A percentile compares a stretch with the other conserved stretches of the same genome.
phyloP scores from a whole-genome alignment of 2,888 invertebrate species.

The Apomyelois bistriatella region DNA sequence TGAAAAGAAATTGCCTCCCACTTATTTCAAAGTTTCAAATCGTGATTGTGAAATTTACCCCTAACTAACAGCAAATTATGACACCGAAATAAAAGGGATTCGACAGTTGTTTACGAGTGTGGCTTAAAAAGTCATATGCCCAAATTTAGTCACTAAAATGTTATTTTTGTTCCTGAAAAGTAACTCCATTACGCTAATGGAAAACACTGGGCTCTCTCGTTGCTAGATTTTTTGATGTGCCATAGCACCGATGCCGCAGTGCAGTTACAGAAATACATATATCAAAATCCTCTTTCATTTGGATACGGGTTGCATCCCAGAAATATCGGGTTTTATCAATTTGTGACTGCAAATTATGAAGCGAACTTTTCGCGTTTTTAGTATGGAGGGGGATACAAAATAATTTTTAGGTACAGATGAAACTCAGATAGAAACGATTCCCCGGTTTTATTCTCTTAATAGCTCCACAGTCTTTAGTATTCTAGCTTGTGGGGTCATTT shows the following conservation, averaged over 20 bases:
- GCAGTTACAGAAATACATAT: slow-evolving; percentile 70
- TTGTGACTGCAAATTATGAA: slow-evolving; percentile 54
- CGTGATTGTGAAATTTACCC: too few relatives aligned
- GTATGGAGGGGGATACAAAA: slow-evolving; percentile 22
- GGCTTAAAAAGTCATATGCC: slow-evolving; percentile 24
- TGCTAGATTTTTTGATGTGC: slow-evolving; percentile 50
- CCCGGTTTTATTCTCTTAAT: too few relatives aligned
- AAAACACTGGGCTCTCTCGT: slow-evolving; percentile 65
- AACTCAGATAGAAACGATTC: too few relatives aligned
- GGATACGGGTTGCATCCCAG: slow-evolving; percentile 47
- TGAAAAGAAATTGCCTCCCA: too few relatives aligned
- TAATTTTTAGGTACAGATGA: too few relatives aligned
- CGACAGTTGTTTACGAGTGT: neutral
- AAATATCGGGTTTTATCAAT: slow-evolving; percentile 60
- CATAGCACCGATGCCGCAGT: slow-evolving; percentile 61
- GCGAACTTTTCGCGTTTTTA: slow-evolving; percentile 35
- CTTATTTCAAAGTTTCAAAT: too few relatives aligned
- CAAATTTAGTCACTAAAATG: slow-evolving; percentile 54
- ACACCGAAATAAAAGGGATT: neutral
- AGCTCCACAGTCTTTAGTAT: too few relatives aligned
- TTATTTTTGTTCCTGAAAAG: slow-evolving; percentile 58
- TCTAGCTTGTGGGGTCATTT: too few relatives aligned
- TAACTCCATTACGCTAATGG: slow-evolving; percentile 72
- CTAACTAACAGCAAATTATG: neutral
- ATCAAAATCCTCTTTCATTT: slow-evolving; percentile 71